phyloP scores from a whole-genome alignment of 1,140 invertebrate genomes.

The Drosophila serrata region DNA sequence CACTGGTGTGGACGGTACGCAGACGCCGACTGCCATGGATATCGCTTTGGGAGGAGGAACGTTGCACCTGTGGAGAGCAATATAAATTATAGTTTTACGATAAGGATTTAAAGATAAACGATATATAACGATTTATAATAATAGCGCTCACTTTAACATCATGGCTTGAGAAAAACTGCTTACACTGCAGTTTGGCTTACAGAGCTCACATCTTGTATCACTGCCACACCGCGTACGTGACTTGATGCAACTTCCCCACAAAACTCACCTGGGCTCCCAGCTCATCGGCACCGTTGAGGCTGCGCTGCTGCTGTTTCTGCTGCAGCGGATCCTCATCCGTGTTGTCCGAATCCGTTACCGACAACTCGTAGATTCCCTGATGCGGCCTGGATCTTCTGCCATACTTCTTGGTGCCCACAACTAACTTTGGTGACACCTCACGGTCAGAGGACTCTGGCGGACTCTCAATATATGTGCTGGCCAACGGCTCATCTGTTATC shows the following conservation, averaged over 20 bases:
- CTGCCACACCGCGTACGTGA: conserved; percentile 1
- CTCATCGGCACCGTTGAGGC: conserved; percentile 55
- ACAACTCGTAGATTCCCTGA: conserved; percentile 61
- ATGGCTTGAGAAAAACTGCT: not conserved
- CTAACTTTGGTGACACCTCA: conserved; percentile 90
- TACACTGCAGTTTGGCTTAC: conserved; percentile 5
- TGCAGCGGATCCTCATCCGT: conserved; percentile 70
- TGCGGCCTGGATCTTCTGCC: conserved; percentile 89
- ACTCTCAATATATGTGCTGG: conserved; percentile 73
- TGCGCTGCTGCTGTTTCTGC: conserved; percentile 54
- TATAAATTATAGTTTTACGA: too few relatives aligned
- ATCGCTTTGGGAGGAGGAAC: conserved; percentile 86
- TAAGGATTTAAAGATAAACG: not conserved
- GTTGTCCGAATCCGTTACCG: conserved; percentile 82
- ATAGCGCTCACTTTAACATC: not conserved
- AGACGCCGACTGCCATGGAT: conserved; percentile 85
- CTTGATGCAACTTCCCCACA: not conserved
- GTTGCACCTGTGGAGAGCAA: conserved; percentile 76
- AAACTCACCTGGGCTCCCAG: conserved; percentile 53
- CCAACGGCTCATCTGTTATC: conserved; percentile 62
- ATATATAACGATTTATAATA: too few relatives aligned
- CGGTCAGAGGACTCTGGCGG: conserved; percentile 88
- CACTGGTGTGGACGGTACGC: conserved; percentile 75
- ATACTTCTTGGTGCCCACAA: conserved; percentile 92
- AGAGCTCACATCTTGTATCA: conserved; percentile 1